Evolutionary conservation across 1,140 invertebrate genomes (phyloP).

Genomic region (Planococcus citri): DNA sequence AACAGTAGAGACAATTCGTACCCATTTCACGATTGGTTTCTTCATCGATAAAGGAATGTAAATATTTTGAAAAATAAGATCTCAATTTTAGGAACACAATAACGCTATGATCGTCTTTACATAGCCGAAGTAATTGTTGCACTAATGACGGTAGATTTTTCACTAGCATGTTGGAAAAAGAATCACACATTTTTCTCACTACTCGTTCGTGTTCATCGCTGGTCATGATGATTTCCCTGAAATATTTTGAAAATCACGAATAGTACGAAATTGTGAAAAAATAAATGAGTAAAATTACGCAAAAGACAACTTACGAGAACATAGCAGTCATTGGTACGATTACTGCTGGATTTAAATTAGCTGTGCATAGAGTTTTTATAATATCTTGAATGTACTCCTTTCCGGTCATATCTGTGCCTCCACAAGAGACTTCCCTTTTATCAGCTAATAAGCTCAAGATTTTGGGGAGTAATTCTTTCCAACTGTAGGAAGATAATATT

Average conservation of each 20-base stretch:
- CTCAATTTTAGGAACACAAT: slow-evolving; percentile 34
- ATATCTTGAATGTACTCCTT: slow-evolving; percentile 36
- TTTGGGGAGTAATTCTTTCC: slow-evolving; percentile 38
- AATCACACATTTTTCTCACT: slow-evolving; percentile 33
- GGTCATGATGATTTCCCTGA: slow-evolving; percentile 35
- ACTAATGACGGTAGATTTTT: slow-evolving; percentile 39
- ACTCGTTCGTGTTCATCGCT: slow-evolving; percentile 34
- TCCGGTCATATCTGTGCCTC: slow-evolving; percentile 34
- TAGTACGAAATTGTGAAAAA: neutral
- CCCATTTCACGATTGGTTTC: neutral
- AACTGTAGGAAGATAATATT: slow-evolving; percentile 31
- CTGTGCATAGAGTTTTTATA: slow-evolving; percentile 34
- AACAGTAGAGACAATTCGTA: neutral
- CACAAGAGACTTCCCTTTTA: slow-evolving; percentile 34
- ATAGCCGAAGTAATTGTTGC: slow-evolving; percentile 37
- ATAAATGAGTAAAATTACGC: neutral
- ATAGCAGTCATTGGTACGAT: slow-evolving; percentile 37
- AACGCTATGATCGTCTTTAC: slow-evolving; percentile 31
- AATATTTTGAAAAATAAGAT: slow-evolving; percentile 35
- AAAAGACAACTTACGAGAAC: slow-evolving; percentile 37
- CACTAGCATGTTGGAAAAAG: slow-evolving; percentile 28
- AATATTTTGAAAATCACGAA: slow-evolving; percentile 17
- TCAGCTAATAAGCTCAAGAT: slow-evolving; percentile 35
- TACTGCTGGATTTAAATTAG: slow-evolving; percentile 33
- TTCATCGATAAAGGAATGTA: slow-evolving; percentile 27